Percentiles rank a stretch among this genome's conserved stretches.
Evolutionary conservation across 2,113 vertebrate genomes (phyloP).

Genomic region (Megaceryle maxima): DNA sequence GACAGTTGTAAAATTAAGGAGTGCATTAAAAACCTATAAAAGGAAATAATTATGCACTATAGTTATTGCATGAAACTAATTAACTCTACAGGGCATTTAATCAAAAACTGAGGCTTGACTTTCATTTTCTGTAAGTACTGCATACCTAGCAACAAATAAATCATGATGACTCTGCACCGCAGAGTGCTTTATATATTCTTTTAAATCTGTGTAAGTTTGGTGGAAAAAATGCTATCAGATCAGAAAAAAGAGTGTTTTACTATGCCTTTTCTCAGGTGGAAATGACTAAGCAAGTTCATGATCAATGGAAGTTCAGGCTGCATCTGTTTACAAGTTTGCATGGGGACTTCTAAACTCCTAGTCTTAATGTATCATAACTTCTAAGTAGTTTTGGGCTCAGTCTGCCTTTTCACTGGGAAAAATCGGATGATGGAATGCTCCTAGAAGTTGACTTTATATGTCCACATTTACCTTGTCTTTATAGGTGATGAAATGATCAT

Average conservation of each 20-base stretch:
- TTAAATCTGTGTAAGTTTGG: not conserved
- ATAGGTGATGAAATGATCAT: not conserved
- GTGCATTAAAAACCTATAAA: slow-evolving; percentile 27
- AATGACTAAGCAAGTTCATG: not conserved
- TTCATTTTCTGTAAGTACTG: not conserved
- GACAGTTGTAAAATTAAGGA: slow-evolving; percentile 22
- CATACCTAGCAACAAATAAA: slow-evolving; percentile 6
- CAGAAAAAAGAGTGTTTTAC: not conserved
- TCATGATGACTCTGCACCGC: not conserved
- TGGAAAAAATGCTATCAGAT: not conserved
- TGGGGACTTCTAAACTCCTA: not conserved
- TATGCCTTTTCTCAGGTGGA: not conserved
- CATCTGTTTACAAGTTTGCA: not conserved
- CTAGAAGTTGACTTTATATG: not conserved
- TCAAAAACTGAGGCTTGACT: not conserved
- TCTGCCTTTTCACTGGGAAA: not conserved
- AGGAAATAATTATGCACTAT: not conserved
- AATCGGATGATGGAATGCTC: not conserved
- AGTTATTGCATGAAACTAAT: not conserved
- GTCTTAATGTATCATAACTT: accelerated
- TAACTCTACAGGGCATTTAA: not conserved
- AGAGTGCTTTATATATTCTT: not conserved
- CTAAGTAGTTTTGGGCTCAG: not conserved
- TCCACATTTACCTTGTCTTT: not conserved
- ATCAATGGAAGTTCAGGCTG: not conserved